phyloP scores from a whole-genome alignment of 2,888 invertebrate genomes.

The Mythimna pallens region DNA sequence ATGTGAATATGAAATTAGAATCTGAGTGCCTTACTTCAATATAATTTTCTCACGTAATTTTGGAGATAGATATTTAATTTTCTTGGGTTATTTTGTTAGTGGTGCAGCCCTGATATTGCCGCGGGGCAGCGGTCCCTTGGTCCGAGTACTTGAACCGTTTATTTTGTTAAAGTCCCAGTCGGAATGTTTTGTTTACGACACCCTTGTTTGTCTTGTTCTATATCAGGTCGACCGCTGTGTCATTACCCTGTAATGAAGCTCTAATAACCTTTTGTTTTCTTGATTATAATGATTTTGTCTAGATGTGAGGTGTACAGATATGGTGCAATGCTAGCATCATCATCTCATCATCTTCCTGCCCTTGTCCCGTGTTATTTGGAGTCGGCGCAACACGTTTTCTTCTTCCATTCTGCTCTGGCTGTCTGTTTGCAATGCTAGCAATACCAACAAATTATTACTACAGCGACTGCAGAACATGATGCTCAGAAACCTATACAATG shows the following conservation, averaged over 20 bases:
- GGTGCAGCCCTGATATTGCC: constrained; percentile 49
- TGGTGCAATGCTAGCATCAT: too few species aligned
- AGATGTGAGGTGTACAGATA: too few species aligned
- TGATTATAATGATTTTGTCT: not conserved
- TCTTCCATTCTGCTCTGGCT: too few species aligned
- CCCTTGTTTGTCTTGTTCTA: constrained; percentile 53
- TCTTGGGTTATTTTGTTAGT: constrained; percentile 10
- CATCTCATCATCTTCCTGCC: too few species aligned
- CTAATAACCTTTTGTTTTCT: constrained; percentile 25
- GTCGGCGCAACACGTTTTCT: too few species aligned
- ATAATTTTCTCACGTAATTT: constrained; percentile 33
- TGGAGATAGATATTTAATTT: constrained; percentile 2
- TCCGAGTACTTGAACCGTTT: constrained; percentile 40
- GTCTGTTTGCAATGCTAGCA: too few species aligned
- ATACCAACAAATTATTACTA: too few species aligned
- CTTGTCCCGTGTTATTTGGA: too few species aligned
- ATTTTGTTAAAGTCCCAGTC: constrained; percentile 57
- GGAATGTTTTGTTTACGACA: constrained; percentile 51
- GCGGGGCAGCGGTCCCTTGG: constrained; percentile 39
- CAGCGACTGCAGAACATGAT: too few species aligned
- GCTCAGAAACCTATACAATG: too few species aligned
- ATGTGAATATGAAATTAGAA: constrained; percentile 55
- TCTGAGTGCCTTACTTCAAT: constrained; percentile 30
- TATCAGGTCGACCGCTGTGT: constrained; percentile 36
- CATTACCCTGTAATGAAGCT: constrained; percentile 39